Base-by-base conservation (phyloP, 2,113 vertebrate species). In the Calidris pygmaea region DNA sequence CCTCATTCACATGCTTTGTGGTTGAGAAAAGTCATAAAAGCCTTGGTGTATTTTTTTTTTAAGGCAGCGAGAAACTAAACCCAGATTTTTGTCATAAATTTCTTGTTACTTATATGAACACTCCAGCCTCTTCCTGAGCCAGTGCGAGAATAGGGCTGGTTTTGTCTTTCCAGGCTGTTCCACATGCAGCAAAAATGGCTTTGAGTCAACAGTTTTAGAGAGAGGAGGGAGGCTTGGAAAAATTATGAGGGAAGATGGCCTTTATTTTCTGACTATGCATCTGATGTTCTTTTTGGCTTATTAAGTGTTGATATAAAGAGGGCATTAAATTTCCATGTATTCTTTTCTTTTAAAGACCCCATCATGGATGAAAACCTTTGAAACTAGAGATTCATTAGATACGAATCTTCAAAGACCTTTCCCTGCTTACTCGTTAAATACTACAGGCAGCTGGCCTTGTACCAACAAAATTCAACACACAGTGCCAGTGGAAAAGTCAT, bases 361-460 rank as follows among this genome's bases (percentile, higher is more conserved):
- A 16, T 78, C 77, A 4, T 95, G 97, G 97, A 94, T 89, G 76
- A 94, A 96, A 86, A 73, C 72, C 58, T 60, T 76, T 1, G 79
- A 96, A 94, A 70, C n/a, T 62, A 89, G 85, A 56, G 95, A 96
- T 72, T 59, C 79, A 7, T 21, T 94, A 83, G 93, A 90, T 72
- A 45, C 59, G 75, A 97, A 95, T 77, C 66, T 89, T 71, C 81
- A 32, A 56, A 93, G 94, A 72, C 87, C 93, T 67, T 91, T 84
- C 32, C 85, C 83, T 30, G 48, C 84, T 41, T 82, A 60, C 75
- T 85, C 43, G 4, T 72, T 93, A 85, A 96, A 92, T 70, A 72
- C 94, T 78, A 70, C 93, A 77, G 87, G 86, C 81, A 95, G 95
- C 66, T 96, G 95, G 92, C 90, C 90, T 67, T 93, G 78, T 76